These are phyloP conservation scores for Pristionchus fissidentatus DNA, from an alignment of 2,888 invertebrate species.

Conservation along the genomic window DNA sequence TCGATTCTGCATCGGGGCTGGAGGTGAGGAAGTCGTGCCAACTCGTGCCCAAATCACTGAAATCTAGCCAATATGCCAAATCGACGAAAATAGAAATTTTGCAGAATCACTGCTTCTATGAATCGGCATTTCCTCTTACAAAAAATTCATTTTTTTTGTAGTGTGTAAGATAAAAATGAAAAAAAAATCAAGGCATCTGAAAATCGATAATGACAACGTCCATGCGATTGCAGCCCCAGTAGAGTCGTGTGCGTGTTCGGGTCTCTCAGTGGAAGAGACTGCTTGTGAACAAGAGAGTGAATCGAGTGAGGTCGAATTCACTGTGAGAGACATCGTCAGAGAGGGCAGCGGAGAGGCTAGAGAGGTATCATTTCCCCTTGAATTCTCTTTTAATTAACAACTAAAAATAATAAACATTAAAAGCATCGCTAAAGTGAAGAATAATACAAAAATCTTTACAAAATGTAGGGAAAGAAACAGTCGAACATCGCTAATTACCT, in stretches of 20 bases:
- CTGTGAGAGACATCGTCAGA: conserved; percentile 11
- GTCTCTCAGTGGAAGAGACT: conserved; percentile 50
- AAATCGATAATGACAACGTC: not conserved
- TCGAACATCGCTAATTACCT: no score
- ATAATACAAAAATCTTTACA: no score
- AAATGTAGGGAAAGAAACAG: not conserved
- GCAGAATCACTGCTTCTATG: no score
- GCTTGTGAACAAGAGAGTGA: conserved; percentile 37
- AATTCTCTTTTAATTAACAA: no score
- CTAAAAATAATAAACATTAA: no score
- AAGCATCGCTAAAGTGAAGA: no score
- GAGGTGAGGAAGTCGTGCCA: conserved; percentile 55
- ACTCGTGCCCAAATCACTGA: not conserved
- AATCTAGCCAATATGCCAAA: not conserved
- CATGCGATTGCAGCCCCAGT: conserved; percentile 25
- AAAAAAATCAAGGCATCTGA: no score
- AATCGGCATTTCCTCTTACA: no score
- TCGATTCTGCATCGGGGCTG: conserved; percentile 62
- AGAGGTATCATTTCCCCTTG: not conserved
- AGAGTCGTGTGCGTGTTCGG: conserved; percentile 36
- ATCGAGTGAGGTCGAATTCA: conserved; percentile 13
- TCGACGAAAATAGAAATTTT: no score
- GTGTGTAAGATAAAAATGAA: no score
- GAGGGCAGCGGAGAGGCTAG: conserved; percentile 8
- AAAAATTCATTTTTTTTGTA: no score